Conservation (phyloP, 2,113 vertebrate genomes). For the Tragelaphus imberbis region DNA sequence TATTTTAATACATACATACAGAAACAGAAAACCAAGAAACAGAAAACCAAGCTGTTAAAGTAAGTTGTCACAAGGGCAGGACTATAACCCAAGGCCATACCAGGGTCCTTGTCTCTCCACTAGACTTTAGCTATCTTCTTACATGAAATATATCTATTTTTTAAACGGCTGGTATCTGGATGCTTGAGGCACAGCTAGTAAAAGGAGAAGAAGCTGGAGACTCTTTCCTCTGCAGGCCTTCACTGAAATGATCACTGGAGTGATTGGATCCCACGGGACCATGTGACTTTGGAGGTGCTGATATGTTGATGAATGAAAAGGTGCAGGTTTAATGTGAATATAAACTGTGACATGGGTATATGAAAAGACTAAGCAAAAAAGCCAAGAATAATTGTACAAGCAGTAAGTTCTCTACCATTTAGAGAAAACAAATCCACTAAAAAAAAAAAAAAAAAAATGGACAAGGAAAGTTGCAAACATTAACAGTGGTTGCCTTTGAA, state of each 20-base stretch:
- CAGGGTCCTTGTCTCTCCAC: background rate
- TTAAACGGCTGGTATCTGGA: background rate
- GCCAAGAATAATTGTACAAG: background rate
- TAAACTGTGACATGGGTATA: background rate
- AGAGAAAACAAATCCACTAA: background rate
- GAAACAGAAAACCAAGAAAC: background rate
- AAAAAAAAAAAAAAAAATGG: background rate
- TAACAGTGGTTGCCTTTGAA: background rate
- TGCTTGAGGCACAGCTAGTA: background rate
- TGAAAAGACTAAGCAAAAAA: background rate
- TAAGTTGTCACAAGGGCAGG: background rate
- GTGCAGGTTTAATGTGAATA: background rate
- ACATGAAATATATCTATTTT: background rate
- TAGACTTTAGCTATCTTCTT: background rate
- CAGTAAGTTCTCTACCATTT: background rate
- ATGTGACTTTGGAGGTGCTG: background rate
- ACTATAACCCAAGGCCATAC: background rate
- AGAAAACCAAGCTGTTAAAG: background rate
- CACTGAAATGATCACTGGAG: background rate
- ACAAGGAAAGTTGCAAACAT: background rate
- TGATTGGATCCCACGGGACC: background rate
- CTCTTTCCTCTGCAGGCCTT: background rate
- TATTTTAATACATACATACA: background rate
- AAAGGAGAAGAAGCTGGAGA: background rate
- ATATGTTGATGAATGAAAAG: background rate